Conservation (phyloP, 2,888 invertebrate species). For the Tiliacea citrago region DNA sequence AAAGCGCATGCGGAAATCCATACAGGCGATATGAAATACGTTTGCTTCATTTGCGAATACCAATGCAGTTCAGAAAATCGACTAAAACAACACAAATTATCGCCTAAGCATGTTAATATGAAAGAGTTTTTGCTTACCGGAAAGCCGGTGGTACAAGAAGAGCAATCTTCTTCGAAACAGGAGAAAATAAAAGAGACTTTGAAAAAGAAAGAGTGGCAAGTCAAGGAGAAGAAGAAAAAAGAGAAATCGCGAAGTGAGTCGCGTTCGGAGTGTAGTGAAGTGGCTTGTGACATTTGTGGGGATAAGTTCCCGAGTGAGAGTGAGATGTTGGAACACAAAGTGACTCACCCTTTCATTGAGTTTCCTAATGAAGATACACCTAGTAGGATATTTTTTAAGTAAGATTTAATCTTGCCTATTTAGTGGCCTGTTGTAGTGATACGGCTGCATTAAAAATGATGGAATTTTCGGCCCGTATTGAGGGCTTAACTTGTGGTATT, state of each 20-base stretch:
- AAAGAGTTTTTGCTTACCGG: slow-evolving; percentile 83
- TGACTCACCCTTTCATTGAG: slow-evolving; percentile 87
- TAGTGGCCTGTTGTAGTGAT: slow-evolving; percentile 32
- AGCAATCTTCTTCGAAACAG: slow-evolving; percentile 74
- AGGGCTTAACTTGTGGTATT: not conserved
- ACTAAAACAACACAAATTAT: slow-evolving; percentile 82
- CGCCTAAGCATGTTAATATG: slow-evolving; percentile 84
- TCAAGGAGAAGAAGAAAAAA: slow-evolving; percentile 76
- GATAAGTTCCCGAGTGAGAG: slow-evolving; percentile 81
- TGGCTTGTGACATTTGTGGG: slow-evolving; percentile 86
- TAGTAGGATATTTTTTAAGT: slow-evolving; percentile 89
- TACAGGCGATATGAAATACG: slow-evolving; percentile 87
- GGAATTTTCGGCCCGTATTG: not conserved
- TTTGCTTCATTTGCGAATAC: slow-evolving; percentile 88
- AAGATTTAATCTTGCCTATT: slow-evolving; percentile 69
- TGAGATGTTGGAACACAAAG: slow-evolving; percentile 85
- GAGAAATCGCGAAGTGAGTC: slow-evolving; percentile 59
- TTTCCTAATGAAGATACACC: slow-evolving; percentile 88
- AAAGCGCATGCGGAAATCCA: slow-evolving; percentile 84
- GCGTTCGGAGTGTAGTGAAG: slow-evolving; percentile 56
- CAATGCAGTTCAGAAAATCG: slow-evolving; percentile 86
- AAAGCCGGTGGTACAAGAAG: slow-evolving; percentile 75
- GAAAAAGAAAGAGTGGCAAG: slow-evolving; percentile 72
- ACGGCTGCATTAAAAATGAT: slow-evolving; percentile 14
- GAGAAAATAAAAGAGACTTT: slow-evolving; percentile 66